Conservation (phyloP, 2,888 invertebrate genomes). For the Meta bourneti region DNA sequence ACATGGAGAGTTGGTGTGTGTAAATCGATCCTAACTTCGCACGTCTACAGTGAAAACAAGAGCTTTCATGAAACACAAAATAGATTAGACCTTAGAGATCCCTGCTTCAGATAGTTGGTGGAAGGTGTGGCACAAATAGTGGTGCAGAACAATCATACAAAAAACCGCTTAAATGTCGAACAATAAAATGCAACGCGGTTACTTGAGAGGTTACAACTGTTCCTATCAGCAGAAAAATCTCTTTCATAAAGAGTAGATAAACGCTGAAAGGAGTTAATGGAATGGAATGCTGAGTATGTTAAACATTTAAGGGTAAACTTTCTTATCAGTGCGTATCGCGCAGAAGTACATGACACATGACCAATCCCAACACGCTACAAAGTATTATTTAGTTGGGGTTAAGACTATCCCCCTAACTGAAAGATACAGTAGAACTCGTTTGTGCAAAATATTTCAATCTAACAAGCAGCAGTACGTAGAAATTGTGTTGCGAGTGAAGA, state of each 20-base stretch:
- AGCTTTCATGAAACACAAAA: background rate
- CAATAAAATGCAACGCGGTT: conserved; percentile 21
- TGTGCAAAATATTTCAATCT: too few relatives aligned
- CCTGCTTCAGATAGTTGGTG: conserved; percentile 10
- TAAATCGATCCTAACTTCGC: too few relatives aligned
- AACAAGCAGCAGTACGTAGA: too few relatives aligned
- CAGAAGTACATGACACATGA: conserved; percentile 28
- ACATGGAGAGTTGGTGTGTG: background rate
- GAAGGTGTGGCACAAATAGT: conserved; percentile 43
- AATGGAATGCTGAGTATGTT: conserved; percentile 31
- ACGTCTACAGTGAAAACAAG: background rate
- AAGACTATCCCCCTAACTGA: too few relatives aligned
- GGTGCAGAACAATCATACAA: conserved; percentile 30
- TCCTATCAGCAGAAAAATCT: background rate
- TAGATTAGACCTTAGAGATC: conserved; percentile 14
- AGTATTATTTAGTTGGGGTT: background rate
- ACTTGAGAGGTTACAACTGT: background rate
- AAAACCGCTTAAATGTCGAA: conserved; percentile 17
- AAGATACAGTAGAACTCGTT: too few relatives aligned
- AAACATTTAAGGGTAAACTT: conserved; percentile 17
- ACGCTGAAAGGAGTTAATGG: conserved; percentile 23
- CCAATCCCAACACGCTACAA: background rate
- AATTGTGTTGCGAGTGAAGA: too few relatives aligned
- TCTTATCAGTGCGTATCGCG: conserved; percentile 35
- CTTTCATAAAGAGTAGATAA: conserved; percentile 21